Conservation (phyloP, 53 echinoderm and acorn worm species). For the Apostichopus leukothele region DNA sequence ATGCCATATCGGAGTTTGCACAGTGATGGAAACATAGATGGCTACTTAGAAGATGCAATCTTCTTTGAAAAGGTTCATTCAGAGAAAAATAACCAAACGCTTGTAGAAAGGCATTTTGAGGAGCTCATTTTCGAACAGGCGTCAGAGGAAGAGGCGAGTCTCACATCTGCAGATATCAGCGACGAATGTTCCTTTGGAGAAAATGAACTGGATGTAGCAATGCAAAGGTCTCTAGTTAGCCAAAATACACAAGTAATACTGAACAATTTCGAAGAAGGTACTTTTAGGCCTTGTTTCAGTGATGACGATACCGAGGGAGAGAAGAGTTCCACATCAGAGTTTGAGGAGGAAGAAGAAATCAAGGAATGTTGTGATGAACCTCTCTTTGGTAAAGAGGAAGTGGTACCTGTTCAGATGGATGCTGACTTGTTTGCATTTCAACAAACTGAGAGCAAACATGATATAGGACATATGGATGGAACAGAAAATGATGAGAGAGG, state of each 20-base stretch:
- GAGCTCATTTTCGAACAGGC: background rate
- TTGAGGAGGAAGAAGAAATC: background rate
- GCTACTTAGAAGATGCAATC: background rate
- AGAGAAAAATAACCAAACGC: background rate
- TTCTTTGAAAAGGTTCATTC: conserved; percentile 10
- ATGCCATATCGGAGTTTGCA: conserved; percentile 5
- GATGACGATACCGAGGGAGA: background rate
- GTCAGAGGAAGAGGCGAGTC: background rate
- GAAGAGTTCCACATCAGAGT: background rate
- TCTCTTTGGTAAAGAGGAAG: conserved; percentile 10
- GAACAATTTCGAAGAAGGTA: conserved; percentile 21
- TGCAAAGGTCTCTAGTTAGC: background rate
- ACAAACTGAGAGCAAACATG: conserved; percentile 15
- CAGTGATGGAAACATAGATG: conserved; percentile 40
- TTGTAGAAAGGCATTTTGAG: conserved; percentile 1
- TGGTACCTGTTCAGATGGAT: background rate
- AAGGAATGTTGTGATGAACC: conserved; percentile 9
- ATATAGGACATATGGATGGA: background rate
- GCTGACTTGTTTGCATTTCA: conserved; percentile 25
- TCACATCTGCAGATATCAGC: background rate
- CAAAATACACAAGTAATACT: background rate
- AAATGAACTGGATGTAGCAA: background rate
- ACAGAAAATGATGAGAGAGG: background rate
- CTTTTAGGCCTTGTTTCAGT: background rate
- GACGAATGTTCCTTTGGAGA: background rate